These are phyloP conservation scores for Montipora foliosa DNA, from an alignment of 64 coral and sea anemone species.

Conservation along the genomic window DNA sequence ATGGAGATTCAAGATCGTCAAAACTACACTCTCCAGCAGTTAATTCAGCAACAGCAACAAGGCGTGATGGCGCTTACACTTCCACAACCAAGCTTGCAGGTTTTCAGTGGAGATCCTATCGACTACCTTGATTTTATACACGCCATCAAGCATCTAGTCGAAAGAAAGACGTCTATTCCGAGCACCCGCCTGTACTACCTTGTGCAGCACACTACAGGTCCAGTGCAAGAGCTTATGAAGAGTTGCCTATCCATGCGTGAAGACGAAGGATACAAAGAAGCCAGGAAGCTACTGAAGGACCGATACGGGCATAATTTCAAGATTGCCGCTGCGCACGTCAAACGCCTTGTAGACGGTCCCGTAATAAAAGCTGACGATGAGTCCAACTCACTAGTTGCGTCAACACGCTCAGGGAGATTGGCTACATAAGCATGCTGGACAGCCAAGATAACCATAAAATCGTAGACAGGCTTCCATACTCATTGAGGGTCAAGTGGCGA, in stretches of 20 bases:
- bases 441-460: slow-evolving; percentile 54
- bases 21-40: slow-evolving; percentile 22
- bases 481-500: slow-evolving; percentile 32
- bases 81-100: slow-evolving; percentile 41
- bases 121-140: slow-evolving; percentile 61
- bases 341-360: slow-evolving; percentile 30
- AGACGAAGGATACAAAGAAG: slow-evolving; percentile 57
- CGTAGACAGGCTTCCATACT: slow-evolving; percentile 55
- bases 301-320: slow-evolving; percentile 58
- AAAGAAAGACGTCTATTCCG: slow-evolving; percentile 53
- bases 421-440: slow-evolving; percentile 62
- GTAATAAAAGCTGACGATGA: slow-evolving; percentile 42
- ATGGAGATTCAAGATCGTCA: slow-evolving; percentile 26
- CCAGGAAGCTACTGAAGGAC: slow-evolving; percentile 46
- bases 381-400: slow-evolving; percentile 53
- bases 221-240: slow-evolving; percentile 62
- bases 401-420: slow-evolving; percentile 59
- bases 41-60: slow-evolving; percentile 30
- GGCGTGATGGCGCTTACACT: slow-evolving; percentile 17
- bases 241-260: slow-evolving; percentile 62
- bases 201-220: slow-evolving; percentile 66
- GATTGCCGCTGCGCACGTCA: slow-evolving; percentile 44
- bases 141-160: slow-evolving; percentile 59
- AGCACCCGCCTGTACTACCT: slow-evolving; percentile 67
- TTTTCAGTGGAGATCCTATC: slow-evolving; percentile 50